Conservation (phyloP, 2,888 invertebrate species). For the Aphodius sticticus region DNA sequence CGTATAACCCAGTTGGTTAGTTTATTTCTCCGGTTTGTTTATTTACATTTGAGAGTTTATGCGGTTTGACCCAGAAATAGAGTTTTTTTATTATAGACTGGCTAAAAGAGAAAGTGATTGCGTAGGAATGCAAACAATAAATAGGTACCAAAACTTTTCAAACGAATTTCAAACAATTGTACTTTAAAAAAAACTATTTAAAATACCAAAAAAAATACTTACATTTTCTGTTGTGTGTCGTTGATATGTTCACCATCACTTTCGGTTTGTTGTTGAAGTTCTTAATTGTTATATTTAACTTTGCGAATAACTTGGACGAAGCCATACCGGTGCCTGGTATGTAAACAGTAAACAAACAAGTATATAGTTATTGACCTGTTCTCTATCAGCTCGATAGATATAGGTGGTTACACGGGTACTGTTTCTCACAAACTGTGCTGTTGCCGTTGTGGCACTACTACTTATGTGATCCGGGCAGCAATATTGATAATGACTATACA, state of each 20-base stretch:
- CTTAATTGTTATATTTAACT: constrained; percentile 35
- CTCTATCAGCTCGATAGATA: not conserved
- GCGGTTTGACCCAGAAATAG: too few relatives aligned
- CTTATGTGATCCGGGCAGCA: not conserved
- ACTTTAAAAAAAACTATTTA: too few relatives aligned
- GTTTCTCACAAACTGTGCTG: constrained; percentile 23
- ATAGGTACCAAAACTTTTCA: too few relatives aligned
- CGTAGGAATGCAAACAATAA: too few relatives aligned
- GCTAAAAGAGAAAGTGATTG: too few relatives aligned
- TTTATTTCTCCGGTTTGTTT: too few relatives aligned
- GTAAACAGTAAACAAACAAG: not conserved
- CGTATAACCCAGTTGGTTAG: too few relatives aligned
- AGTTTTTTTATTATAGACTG: too few relatives aligned
- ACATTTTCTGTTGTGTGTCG: constrained; percentile 38
- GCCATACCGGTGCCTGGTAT: constrained; percentile 26
- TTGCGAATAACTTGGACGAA: constrained; percentile 37
- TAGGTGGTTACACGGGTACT: not conserved
- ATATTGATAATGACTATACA: not conserved
- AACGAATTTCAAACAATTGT: too few relatives aligned
- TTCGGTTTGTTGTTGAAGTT: constrained; percentile 33
- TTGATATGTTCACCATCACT: constrained; percentile 35
- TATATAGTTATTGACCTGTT: constrained; percentile 15
- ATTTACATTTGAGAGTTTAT: too few relatives aligned
- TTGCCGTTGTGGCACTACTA: constrained; percentile 16
- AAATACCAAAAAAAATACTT: constrained; percentile 23